Conservation (phyloP, 2,113 vertebrate genomes). For the Scalopus aquaticus region DNA sequence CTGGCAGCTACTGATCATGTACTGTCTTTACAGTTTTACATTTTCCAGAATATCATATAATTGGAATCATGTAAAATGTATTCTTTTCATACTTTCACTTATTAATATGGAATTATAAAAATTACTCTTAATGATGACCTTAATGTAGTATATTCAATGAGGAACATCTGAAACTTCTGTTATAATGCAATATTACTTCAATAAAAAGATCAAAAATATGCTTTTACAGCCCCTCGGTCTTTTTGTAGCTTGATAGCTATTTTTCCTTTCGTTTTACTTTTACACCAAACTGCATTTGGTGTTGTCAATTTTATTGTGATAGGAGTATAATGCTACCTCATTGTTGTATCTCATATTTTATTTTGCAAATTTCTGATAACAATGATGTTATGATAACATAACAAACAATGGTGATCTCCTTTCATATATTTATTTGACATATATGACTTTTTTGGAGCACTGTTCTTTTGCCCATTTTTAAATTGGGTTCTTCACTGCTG, state of each 20-base stretch:
- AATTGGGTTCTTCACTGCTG: not conserved
- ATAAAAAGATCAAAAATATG: not conserved
- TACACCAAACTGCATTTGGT: not conserved
- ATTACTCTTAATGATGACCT: too few relatives aligned
- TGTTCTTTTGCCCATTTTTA: slow-evolving; percentile 1
- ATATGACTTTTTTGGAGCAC: not conserved
- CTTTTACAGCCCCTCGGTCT: slow-evolving; percentile 21
- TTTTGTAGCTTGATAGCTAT: slow-evolving; percentile 3
- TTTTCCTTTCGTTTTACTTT: not conserved
- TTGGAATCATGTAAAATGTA: not conserved
- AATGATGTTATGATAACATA: too few relatives aligned
- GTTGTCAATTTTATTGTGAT: slow-evolving; percentile 32
- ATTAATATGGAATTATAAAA: too few relatives aligned
- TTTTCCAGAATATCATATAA: slow-evolving; percentile 21
- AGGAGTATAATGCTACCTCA: not conserved
- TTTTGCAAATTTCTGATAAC: slow-evolving; percentile 12
- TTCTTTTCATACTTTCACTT: slow-evolving; percentile 32
- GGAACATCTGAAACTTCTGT: too few relatives aligned
- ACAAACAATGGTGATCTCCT: slow-evolving; percentile 12
- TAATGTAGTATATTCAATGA: too few relatives aligned
- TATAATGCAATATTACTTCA: too few relatives aligned
- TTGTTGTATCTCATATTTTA: not conserved
- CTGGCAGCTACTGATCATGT: not conserved
- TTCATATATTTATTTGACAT: not conserved
- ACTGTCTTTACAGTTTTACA: not conserved